These are phyloP conservation scores for Chironomus riparius DNA, from an alignment of 2,888 invertebrate genomes.

Conservation along the genomic window DNA sequence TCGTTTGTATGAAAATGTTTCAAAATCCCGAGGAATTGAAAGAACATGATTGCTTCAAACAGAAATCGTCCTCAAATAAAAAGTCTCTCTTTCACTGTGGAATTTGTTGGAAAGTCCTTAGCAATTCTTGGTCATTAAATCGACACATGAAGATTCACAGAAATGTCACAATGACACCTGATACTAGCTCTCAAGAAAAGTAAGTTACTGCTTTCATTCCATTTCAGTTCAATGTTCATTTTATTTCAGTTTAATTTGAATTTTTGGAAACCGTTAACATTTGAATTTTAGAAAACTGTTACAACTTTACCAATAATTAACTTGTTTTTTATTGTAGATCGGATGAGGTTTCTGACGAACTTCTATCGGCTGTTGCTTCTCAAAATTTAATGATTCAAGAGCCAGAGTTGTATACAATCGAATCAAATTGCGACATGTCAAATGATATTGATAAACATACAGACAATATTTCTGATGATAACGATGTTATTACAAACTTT, in stretches of 20 bases:
- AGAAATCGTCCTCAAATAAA: slow-evolving; percentile 24
- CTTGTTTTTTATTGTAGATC: neutral
- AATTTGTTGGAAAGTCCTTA: slow-evolving; percentile 30
- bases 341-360: slow-evolving; percentile 4
- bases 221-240: neutral
- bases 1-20: slow-evolving; percentile 31
- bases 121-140: slow-evolving; percentile 30
- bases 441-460: slow-evolving; percentile 4
- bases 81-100: slow-evolving; percentile 29
- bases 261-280: no score
- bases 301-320: no score
- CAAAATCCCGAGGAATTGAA: slow-evolving; percentile 29
- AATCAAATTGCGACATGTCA: neutral
- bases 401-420: slow-evolving; percentile 3
- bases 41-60: slow-evolving; percentile 23
- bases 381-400: neutral
- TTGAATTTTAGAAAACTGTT: no score
- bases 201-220: neutral
- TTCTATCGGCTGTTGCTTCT: neutral
- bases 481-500: neutral
- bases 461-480: neutral
- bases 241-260: neutral
- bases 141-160: slow-evolving; percentile 30
- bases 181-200: slow-evolving; percentile 17
- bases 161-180: slow-evolving; percentile 22